These are phyloP conservation scores for Syrphus vitripennis DNA, from an alignment of 2,888 invertebrate genomes.

Conservation along the genomic window DNA sequence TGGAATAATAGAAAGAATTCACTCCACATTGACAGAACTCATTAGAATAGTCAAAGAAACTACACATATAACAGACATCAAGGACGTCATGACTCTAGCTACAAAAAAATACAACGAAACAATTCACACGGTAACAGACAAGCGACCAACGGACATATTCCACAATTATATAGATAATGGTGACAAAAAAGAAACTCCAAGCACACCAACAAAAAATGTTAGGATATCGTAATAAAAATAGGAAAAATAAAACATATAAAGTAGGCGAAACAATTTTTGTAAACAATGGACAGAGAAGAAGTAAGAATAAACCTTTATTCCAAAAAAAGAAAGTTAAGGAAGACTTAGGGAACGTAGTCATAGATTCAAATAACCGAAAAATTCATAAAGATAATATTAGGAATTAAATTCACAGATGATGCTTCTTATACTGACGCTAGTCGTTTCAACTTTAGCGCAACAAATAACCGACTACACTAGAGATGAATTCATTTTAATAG, in stretches of 20 bases:
- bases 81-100: background rate
- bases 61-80: background rate
- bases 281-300: slow-evolving; percentile 3
- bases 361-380: no score
- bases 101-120: no score
- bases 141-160: slow-evolving; percentile 10
- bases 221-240: slow-evolving; percentile 9
- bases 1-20: background rate
- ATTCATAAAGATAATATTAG: no score
- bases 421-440: background rate
- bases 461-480: background rate
- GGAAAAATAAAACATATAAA: slow-evolving; percentile 8
- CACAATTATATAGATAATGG: slow-evolving; percentile 5
- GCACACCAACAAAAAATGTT: slow-evolving; percentile 8
- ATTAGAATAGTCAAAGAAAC: background rate
- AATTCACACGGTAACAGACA: no score
- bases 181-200: background rate
- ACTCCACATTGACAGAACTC: background rate
- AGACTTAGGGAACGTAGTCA: no score
- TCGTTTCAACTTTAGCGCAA: background rate
- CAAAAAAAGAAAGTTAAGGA: no score
- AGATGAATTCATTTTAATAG: background rate
- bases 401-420: background rate
- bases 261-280: slow-evolving; percentile 10
- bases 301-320: no score